Evolutionary conservation across 2,113 vertebrate genomes (phyloP).

Genomic region (Carettochelys insculpta): DNA sequence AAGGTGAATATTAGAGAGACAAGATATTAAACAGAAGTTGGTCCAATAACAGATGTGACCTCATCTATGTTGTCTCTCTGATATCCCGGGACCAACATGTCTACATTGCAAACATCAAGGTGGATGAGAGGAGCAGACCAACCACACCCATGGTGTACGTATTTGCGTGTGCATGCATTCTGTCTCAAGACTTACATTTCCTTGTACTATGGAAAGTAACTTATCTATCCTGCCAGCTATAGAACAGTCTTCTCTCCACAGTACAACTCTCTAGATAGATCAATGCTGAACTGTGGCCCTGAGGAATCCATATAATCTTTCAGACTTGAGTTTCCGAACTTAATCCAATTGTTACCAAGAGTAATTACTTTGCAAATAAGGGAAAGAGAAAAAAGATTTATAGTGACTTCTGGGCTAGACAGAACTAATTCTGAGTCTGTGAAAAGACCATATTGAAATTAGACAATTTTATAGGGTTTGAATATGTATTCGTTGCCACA

Average conservation of each 20-base stretch:
- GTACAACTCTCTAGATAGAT: background rate
- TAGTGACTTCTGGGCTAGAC: background rate
- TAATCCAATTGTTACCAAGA: background rate
- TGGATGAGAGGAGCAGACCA: background rate
- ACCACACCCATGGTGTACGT: background rate
- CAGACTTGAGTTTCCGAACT: background rate
- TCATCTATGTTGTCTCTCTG: background rate
- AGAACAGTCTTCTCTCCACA: background rate
- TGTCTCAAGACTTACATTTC: background rate
- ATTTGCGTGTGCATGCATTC: background rate
- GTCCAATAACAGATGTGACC: background rate
- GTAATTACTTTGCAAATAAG: background rate
- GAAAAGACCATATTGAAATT: background rate
- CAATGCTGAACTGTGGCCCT: background rate
- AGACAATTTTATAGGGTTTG: background rate
- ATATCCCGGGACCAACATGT: background rate
- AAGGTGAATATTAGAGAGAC: background rate
- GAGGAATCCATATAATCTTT: constrained; percentile 1
- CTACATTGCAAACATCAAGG: background rate
- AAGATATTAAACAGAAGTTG: background rate
- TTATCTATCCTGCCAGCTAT: background rate
- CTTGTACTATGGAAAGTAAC: background rate
- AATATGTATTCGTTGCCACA: background rate
- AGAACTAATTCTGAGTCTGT: background rate
- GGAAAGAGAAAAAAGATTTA: background rate